These are phyloP conservation scores for Tupaia tana DNA, from an alignment of 2,113 vertebrate genomes.

Conservation along the genomic window DNA sequence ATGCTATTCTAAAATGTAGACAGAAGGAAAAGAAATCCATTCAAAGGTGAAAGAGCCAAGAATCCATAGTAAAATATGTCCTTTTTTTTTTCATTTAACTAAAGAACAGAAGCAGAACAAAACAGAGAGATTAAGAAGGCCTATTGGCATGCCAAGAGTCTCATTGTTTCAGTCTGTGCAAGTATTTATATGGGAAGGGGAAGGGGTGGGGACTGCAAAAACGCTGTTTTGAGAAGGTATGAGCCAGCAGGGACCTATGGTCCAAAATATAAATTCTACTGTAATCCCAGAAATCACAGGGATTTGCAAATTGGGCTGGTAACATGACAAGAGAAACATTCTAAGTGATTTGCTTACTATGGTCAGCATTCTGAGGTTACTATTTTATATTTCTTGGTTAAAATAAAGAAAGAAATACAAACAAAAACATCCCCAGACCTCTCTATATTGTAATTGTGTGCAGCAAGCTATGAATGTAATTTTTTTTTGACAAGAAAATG, in stretches of 20 bases:
- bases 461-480: slow-evolving; percentile 75
- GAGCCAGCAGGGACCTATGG: slow-evolving; percentile 15
- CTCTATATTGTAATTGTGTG: slow-evolving; percentile 53
- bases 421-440: slow-evolving; percentile 37
- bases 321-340: slow-evolving; percentile 64
- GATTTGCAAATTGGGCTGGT: slow-evolving; percentile 50
- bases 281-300: neutral
- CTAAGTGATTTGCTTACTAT: slow-evolving; percentile 50
- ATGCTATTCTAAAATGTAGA: slow-evolving; percentile 22
- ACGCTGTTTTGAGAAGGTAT: slow-evolving; percentile 6
- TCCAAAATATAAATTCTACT: neutral
- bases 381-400: slow-evolving; percentile 24
- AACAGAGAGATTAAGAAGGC: slow-evolving; percentile 6
- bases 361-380: slow-evolving; percentile 52
- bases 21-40: neutral
- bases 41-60: slow-evolving; percentile 24
- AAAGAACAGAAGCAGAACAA: slow-evolving; percentile 55
- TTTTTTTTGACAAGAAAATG: slow-evolving; percentile 60
- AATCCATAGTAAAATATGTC: slow-evolving; percentile 30
- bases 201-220: slow-evolving; percentile 26
- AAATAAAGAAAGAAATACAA: neutral
- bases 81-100: neutral
- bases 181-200: slow-evolving; percentile 18
- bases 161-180: slow-evolving; percentile 30
- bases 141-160: neutral